These are phyloP conservation scores for Mystacornis crossleyi DNA, from an alignment of 2,113 vertebrate genomes.

Conservation along the genomic window DNA sequence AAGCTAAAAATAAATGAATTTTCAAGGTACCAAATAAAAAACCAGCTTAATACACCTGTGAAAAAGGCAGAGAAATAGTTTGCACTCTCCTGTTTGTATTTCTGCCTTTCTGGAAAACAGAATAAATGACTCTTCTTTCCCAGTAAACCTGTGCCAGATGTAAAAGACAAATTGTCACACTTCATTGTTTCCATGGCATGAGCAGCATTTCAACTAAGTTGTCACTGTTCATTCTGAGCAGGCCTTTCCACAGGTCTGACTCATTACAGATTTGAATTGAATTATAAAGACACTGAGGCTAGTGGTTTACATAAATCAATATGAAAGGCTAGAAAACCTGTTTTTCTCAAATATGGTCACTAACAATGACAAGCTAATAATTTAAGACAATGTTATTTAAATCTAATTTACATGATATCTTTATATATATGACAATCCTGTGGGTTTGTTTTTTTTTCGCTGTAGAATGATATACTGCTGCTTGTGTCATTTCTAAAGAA, in stretches of 20 bases:
- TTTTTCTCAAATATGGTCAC: background rate
- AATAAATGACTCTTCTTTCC: background rate
- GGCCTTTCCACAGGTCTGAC: constrained; percentile 10
- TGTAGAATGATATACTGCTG: background rate
- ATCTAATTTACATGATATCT: background rate
- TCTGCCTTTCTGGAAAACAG: background rate
- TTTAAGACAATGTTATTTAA: background rate
- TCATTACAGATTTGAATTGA: constrained; percentile 25
- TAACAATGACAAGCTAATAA: constrained; percentile 3
- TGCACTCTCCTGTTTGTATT: background rate
- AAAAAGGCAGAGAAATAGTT: background rate
- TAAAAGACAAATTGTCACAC: constrained; percentile 28
- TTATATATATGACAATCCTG: background rate
- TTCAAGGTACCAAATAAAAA: background rate
- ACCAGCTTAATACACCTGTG: background rate
- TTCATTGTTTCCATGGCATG: constrained; percentile 37
- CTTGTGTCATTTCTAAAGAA: background rate
- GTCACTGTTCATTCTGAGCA: constrained; percentile 3
- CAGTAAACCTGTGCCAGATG: background rate
- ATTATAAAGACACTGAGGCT: background rate
- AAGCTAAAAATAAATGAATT: background rate
- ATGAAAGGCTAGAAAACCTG: background rate
- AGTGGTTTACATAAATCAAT: constrained; percentile 4
- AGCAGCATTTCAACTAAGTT: constrained; percentile 35
- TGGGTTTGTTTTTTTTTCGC: background rate